phyloP scores from a whole-genome alignment of 1,140 invertebrate genomes.

The Bombus affinis region DNA sequence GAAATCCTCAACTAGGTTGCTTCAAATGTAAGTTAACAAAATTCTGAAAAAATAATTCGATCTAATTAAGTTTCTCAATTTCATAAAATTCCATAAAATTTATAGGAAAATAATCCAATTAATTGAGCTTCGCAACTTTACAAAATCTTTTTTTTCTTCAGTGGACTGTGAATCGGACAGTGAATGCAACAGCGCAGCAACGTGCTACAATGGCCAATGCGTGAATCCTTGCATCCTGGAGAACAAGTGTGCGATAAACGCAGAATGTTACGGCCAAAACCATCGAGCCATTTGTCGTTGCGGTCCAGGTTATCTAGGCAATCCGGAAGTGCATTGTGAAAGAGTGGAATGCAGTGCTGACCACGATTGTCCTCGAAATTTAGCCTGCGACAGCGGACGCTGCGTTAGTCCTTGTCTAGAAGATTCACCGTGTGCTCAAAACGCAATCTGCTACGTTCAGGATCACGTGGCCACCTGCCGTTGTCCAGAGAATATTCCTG shows the following conservation, averaged over 20 bases:
- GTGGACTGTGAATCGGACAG: constrained; percentile 91
- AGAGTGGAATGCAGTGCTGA: constrained; percentile 91
- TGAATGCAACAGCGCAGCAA: constrained; percentile 89
- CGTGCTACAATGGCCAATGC: constrained; percentile 92
- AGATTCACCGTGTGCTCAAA: constrained; percentile 88
- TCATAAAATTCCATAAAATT: background rate
- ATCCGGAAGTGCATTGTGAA: constrained; percentile 90
- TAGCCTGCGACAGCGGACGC: constrained; percentile 87
- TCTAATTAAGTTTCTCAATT: background rate
- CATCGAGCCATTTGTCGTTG: constrained; percentile 91
- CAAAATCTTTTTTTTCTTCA: constrained; percentile 59
- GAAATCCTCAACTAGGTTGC: constrained; percentile 92
- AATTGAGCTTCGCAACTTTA: too few species aligned
- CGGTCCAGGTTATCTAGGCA: constrained; percentile 87
- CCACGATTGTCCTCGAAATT: constrained; percentile 88
- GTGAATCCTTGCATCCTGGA: constrained; percentile 90
- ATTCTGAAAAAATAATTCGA: background rate
- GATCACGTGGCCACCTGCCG: constrained; percentile 90
- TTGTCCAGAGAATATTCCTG: constrained; percentile 88
- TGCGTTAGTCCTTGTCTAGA: constrained; percentile 90
- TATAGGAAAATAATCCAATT: background rate
- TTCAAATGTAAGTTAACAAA: constrained; percentile 84
- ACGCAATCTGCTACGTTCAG: constrained; percentile 90
- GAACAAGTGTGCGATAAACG: constrained; percentile 91
- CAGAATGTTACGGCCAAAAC: constrained; percentile 90